Evolutionary conservation across 1,140 invertebrate species (phyloP).

Genomic region (Tetramorium simillimum): DNA sequence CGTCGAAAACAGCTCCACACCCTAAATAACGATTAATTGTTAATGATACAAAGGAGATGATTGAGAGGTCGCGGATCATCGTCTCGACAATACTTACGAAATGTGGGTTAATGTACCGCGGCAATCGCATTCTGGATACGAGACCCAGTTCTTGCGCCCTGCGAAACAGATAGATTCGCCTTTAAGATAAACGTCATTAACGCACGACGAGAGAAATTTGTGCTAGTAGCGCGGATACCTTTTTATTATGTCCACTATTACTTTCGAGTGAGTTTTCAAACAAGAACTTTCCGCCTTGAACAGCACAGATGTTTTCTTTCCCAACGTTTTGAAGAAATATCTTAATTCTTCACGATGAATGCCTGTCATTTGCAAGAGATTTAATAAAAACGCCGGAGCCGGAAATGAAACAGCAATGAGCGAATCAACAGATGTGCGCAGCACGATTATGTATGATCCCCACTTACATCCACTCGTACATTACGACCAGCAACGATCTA

Average conservation of each 20-base stretch:
- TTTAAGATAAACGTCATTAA: neutral
- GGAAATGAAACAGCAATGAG: neutral
- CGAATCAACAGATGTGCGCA: neutral
- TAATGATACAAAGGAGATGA: neutral
- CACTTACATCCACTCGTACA: neutral
- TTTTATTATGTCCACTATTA: constrained; percentile 89
- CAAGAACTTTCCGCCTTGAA: constrained; percentile 88
- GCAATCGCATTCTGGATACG: constrained; percentile 88
- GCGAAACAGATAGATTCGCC: constrained; percentile 62
- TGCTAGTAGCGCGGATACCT: constrained; percentile 81
- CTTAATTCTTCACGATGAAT: constrained; percentile 89
- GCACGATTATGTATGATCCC: constrained; percentile 5
- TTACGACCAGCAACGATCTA: constrained; percentile 14
- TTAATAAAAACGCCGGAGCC: constrained; percentile 16
- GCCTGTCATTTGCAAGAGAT: constrained; percentile 80
- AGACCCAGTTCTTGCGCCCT: constrained; percentile 90
- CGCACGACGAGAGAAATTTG: constrained; percentile 35
- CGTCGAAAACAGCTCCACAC: constrained; percentile 88
- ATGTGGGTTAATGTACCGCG: constrained; percentile 89
- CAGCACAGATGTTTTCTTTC: constrained; percentile 87
- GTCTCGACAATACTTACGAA: constrained; percentile 84
- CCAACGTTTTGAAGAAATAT: constrained; percentile 89
- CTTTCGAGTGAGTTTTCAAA: constrained; percentile 87
- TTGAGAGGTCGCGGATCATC: neutral
- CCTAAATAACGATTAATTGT: constrained; percentile 83